Percentiles rank a stretch among this genome's conserved stretches.
Conservation (phyloP, 1,140 invertebrate genomes). For the Papilio machaon region DNA sequence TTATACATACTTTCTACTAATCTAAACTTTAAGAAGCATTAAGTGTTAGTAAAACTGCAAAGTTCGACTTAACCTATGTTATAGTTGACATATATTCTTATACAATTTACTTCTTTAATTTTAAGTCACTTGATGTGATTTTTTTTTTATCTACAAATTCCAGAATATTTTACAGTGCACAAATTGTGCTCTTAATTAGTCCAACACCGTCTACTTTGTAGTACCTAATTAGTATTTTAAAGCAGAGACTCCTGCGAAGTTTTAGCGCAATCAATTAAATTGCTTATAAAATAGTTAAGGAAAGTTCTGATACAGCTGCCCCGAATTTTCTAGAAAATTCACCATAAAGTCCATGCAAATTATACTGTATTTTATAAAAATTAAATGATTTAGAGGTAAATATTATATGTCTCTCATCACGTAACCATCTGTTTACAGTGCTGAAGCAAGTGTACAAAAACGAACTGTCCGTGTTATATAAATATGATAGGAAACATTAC, state of each 20-base stretch:
- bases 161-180: background rate
- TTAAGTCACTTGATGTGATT: too few relatives aligned
- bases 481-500: too few relatives aligned
- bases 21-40: background rate
- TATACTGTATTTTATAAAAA: background rate
- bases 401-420: too few relatives aligned
- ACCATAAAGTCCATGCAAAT: background rate
- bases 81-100: too few relatives aligned
- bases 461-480: too few relatives aligned
- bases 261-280: conserved; percentile 11
- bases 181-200: background rate
- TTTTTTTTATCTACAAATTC: too few relatives aligned
- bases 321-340: background rate
- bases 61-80: background rate
- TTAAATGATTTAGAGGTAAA: background rate
- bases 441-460: too few relatives aligned
- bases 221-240: conserved; percentile 12
- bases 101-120: background rate
- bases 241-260: background rate
- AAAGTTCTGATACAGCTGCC: conserved; percentile 1
- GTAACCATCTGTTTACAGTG: too few relatives aligned
- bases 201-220: background rate
- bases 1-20: background rate
- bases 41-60: background rate
- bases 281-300: conserved; percentile 10